Percentiles rank a stretch among this genome's conserved stretches.
These are phyloP conservation scores for Ectemnius continuus DNA, from an alignment of 2,888 invertebrate species.

Conservation along the genomic window DNA sequence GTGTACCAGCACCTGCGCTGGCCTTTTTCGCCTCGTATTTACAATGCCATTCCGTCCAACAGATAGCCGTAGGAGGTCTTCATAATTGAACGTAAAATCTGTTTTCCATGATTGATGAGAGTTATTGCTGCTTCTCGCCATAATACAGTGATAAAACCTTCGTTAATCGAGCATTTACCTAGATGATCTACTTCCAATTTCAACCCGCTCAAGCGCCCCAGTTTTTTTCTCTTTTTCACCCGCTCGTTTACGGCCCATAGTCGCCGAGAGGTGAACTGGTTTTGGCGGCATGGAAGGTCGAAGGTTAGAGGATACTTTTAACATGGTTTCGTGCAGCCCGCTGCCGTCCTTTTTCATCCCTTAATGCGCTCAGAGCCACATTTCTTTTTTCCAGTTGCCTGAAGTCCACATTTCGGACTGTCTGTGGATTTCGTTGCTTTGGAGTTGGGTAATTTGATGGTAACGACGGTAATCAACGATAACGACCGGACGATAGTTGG, in stretches of 20 bases:
- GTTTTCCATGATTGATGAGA: slow-evolving; percentile 64
- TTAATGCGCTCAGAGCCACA: not conserved
- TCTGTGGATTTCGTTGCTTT: slow-evolving; percentile 45
- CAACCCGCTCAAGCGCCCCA: slow-evolving; percentile 7
- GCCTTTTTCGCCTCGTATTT: slow-evolving; percentile 23
- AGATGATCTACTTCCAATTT: slow-evolving; percentile 35
- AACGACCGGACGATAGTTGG: slow-evolving; percentile 45
- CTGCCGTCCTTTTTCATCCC: slow-evolving; percentile 1
- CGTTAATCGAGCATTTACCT: slow-evolving; percentile 42
- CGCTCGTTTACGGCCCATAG: slow-evolving; percentile 3
- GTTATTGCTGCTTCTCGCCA: slow-evolving; percentile 41
- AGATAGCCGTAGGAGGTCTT: slow-evolving; percentile 38
- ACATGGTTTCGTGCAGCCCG: slow-evolving; percentile 42
- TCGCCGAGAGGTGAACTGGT: slow-evolving; percentile 13
- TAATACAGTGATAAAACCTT: slow-evolving; percentile 40
- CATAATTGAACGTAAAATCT: slow-evolving; percentile 67
- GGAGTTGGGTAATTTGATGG: slow-evolving; percentile 53
- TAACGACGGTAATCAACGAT: slow-evolving; percentile 60
- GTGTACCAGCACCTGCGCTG: slow-evolving; percentile 7
- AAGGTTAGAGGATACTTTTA: slow-evolving; percentile 50
- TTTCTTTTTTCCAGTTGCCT: not conserved
- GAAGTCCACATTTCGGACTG: not conserved
- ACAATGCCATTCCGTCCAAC: not conserved
- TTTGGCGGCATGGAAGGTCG: slow-evolving; percentile 33
- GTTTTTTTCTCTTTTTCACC: slow-evolving; percentile 21